Evolutionary conservation across 2,797 vertebrate species (phyloP).

Genomic region (Cygnus olor): DNA sequence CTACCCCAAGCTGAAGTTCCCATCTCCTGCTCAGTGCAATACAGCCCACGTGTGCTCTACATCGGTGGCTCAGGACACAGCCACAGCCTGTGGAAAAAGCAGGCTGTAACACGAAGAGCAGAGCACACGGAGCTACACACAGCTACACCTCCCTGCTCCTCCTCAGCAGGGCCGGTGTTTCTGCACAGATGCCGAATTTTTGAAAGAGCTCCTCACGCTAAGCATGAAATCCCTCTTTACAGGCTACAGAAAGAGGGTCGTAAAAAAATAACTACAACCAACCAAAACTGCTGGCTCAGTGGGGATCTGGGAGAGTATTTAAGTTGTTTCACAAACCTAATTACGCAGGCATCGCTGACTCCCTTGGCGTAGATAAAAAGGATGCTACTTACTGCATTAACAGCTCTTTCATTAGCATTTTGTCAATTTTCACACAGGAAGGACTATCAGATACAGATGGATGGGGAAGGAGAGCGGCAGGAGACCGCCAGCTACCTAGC

Average conservation of each 20-base stretch:
- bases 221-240: background rate
- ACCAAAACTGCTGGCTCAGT: background rate
- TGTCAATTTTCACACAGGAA: background rate
- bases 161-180: background rate
- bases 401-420: background rate
- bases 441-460: background rate
- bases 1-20: background rate
- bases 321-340: constrained; percentile 21
- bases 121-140: background rate
- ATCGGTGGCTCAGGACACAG: background rate
- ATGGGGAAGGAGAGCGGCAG: background rate
- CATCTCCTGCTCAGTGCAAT: background rate
- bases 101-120: background rate
- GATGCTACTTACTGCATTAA: background rate
- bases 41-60: too few species aligned
- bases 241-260: background rate
- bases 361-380: background rate
- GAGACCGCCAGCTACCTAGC: background rate
- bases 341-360: background rate
- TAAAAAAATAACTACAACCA: background rate
- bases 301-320: background rate
- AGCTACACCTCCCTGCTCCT: background rate
- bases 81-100: background rate
- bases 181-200: background rate
- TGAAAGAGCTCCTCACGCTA: background rate